phyloP scores from a whole-genome alignment of 2,888 invertebrate species.

The Steinernema carpocapsae region DNA sequence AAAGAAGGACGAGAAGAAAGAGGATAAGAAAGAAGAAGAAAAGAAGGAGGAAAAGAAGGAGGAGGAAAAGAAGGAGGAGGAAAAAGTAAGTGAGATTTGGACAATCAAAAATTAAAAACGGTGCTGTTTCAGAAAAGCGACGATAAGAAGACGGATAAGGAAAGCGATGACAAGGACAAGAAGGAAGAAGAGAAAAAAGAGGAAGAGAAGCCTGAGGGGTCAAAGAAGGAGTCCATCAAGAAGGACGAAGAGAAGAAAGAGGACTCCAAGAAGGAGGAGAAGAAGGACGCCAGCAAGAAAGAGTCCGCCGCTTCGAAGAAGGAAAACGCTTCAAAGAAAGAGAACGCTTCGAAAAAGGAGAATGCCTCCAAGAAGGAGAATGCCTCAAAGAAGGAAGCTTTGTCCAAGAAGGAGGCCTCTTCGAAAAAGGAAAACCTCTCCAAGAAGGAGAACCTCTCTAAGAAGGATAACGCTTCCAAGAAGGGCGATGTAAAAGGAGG shows the following conservation, averaged over 20 bases:
- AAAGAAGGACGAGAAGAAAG: not conserved
- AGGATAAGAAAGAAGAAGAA: constrained; percentile 4
- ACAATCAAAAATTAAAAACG: not conserved
- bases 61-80: constrained; percentile 21
- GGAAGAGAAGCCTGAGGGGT: not conserved
- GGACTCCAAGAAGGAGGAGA: not conserved
- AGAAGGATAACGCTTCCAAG: not conserved
- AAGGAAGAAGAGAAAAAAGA: not conserved
- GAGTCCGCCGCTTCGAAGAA: not conserved
- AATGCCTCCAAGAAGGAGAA: not conserved
- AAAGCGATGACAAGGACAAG: not conserved
- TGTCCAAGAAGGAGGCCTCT: not conserved
- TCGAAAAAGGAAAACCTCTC: not conserved
- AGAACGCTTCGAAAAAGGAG: constrained; percentile 16
- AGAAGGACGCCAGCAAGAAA: not conserved
- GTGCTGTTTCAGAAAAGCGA: not conserved
- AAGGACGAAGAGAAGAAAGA: constrained; percentile 13
- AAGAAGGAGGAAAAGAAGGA: not conserved
- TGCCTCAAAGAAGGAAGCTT: not conserved
- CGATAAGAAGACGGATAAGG: not conserved
- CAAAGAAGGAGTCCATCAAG: not conserved
- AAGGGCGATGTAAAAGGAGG: not conserved
- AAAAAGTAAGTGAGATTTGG: not conserved
- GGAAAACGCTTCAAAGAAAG: not conserved
- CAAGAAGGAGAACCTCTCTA: constrained; percentile 15